Evolutionary conservation across 1,140 invertebrate species (phyloP).

Genomic region (Leptopilina boulardi): DNA sequence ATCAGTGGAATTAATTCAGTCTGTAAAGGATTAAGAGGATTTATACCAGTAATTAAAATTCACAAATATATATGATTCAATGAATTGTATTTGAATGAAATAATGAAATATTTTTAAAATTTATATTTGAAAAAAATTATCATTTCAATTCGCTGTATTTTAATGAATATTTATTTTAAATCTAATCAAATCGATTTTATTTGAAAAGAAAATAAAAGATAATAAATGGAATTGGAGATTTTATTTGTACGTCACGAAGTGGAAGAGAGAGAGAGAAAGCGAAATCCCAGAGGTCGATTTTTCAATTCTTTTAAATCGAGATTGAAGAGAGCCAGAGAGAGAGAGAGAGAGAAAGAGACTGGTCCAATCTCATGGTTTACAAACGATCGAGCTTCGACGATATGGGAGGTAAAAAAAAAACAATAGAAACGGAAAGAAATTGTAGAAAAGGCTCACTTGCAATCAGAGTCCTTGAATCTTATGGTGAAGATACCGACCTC

Average conservation of each 20-base stretch:
- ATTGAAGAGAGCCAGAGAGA: constrained; percentile 7
- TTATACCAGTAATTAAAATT: too few relatives aligned
- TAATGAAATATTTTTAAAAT: too few relatives aligned
- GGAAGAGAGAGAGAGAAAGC: not conserved
- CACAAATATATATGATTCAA: too few relatives aligned
- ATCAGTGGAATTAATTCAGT: too few relatives aligned
- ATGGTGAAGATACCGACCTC: constrained; percentile 15
- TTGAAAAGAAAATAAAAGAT: not conserved
- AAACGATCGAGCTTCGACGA: constrained; percentile 37
- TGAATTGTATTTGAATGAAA: too few relatives aligned
- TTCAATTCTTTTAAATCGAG: constrained; percentile 31
- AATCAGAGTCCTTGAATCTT: constrained; percentile 33
- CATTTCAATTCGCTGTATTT: too few relatives aligned
- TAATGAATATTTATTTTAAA: not conserved
- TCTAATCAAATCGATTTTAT: constrained; percentile 1
- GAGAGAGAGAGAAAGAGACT: not conserved
- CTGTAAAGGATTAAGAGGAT: too few relatives aligned
- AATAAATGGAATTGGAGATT: not conserved
- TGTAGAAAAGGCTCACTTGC: constrained; percentile 18
- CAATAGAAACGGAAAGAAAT: constrained; percentile 38
- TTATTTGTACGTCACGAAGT: not conserved
- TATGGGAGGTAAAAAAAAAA: constrained; percentile 22
- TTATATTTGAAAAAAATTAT: too few relatives aligned
- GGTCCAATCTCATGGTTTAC: constrained; percentile 31
- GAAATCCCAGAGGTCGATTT: constrained; percentile 16